A percentile compares a stretch with the other conserved stretches of the same genome.
Evolutionary conservation across 2,797 vertebrate species (phyloP).

Genomic region (Peromyscus melanophrys): DNA sequence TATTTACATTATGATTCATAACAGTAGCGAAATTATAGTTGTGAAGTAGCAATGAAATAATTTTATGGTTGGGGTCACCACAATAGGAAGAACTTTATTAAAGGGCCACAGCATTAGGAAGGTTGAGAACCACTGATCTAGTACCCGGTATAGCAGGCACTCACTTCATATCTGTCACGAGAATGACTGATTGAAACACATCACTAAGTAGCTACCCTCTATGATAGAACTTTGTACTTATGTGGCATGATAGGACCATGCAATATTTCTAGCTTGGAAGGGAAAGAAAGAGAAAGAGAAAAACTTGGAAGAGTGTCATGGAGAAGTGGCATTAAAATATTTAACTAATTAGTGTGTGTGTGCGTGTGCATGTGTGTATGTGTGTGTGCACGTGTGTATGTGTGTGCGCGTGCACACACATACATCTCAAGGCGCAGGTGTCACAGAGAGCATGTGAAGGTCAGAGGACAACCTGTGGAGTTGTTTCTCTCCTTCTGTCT

Average conservation of each 20-base stretch:
- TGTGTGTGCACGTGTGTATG: not conserved
- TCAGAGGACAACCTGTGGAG: not conserved
- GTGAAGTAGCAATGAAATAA: not conserved
- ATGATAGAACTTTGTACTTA: not conserved
- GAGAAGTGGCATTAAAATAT: not conserved
- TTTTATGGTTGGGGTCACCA: not conserved
- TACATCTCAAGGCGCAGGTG: not conserved
- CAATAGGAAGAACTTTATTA: not conserved
- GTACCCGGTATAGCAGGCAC: not conserved
- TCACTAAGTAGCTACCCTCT: not conserved
- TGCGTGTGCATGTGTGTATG: no score
- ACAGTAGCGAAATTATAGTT: not conserved
- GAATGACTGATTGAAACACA: not conserved
- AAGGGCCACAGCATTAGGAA: not conserved
- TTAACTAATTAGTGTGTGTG: not conserved
- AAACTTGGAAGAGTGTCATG: not conserved
- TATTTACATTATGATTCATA: not conserved
- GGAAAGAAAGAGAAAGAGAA: slow-evolving; percentile 14
- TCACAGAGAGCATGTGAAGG: not conserved
- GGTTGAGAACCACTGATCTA: not conserved
- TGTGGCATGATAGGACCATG: not conserved
- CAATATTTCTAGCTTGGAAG: slow-evolving; percentile 18
- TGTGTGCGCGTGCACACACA: not conserved
- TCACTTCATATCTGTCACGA: not conserved
- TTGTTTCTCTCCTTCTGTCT: not conserved